Percentiles rank a stretch among this genome's conserved stretches.
phyloP scores from a whole-genome alignment of 2,888 invertebrate genomes.

The Latheticus oryzae region DNA sequence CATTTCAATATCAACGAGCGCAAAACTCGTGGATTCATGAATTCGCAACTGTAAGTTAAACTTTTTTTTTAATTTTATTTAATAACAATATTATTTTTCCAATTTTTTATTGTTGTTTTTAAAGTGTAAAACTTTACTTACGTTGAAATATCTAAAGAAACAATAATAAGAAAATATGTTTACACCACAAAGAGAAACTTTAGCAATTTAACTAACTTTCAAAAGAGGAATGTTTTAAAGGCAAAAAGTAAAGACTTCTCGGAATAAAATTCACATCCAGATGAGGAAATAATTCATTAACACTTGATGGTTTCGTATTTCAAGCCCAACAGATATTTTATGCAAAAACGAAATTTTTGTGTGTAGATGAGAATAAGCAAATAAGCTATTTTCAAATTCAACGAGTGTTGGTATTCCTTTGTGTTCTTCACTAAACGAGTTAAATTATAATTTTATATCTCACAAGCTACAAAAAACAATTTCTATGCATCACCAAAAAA shows the following conservation, averaged over 20 bases:
- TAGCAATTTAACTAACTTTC: constrained; percentile 12
- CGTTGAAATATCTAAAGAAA: too few species aligned
- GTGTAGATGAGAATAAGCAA: neutral
- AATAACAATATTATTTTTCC: too few species aligned
- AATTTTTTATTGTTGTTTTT: too few species aligned
- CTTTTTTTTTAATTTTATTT: constrained; percentile 7
- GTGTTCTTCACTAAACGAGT: too few species aligned
- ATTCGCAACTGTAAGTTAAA: constrained; percentile 36
- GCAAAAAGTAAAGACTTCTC: constrained; percentile 18
- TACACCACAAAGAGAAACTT: constrained; percentile 7
- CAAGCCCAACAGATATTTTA: neutral
- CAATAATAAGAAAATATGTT: too few species aligned
- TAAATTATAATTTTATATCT: too few species aligned
- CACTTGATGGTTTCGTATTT: constrained; percentile 10
- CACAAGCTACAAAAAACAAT: too few species aligned
- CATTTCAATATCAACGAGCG: constrained; percentile 4
- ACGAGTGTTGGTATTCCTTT: too few species aligned
- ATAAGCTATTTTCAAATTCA: neutral
- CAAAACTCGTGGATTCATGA: constrained; percentile 40
- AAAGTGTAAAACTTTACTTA: too few species aligned
- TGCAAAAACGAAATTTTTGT: neutral
- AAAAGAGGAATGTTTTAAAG: constrained; percentile 11
- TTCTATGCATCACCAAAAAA: too few species aligned
- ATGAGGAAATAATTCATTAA: constrained; percentile 30
- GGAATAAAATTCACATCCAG: constrained; percentile 18